Base-by-base conservation (phyloP, 1,140 invertebrate genomes). In the Cyclina sinensis region DNA sequence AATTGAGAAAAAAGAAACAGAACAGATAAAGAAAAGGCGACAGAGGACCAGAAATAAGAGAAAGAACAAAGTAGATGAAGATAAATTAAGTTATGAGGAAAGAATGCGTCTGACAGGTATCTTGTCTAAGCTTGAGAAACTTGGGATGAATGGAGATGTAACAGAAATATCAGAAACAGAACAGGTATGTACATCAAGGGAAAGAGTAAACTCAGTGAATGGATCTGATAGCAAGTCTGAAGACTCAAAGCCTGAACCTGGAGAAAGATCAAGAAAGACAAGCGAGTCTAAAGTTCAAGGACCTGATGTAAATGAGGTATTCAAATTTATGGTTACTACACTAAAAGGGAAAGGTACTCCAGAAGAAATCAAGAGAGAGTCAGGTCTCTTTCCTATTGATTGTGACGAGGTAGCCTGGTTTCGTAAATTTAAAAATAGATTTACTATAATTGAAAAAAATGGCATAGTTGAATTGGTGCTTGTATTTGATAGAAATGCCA, bases 281-380 rank as follows among this genome's bases (percentile, higher is more conserved):
- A 62, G 32, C 35, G 59, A 48, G 24, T 24, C 16, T 30, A 46
- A 43, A 24, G 5, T 24, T 30, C n/a, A 57, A 30, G 57, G 32
- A 37, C 82, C 82, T 30, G 48, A 70, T 73, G 82, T 35, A 21
- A 84, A 70, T 73, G 82, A 84, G 39, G 82, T 84, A 24, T 84
- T 84, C 37, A 73, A 70, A 73, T 84, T 73, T 35, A 51, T 84
- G 65, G 82, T 84, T 21, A 84, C 37, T 24, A 48, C 11, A 35
- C 54, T 84, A 24, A 46, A 74, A 12, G 82, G 82, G 5, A 54
- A 51, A n/a, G 82, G 82, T 30, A 70, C 62, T 24, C 82, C 82
- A 32, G 65, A 84, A 32, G 82, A 84, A 37, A 30, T 84, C 39
- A 43, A 70, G 7, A n/a, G 82, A 73, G 82, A 84, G 27, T 73